Conservation (phyloP, 53 echinoderm and acorn worm genomes). For the Antedon mediterranea region DNA sequence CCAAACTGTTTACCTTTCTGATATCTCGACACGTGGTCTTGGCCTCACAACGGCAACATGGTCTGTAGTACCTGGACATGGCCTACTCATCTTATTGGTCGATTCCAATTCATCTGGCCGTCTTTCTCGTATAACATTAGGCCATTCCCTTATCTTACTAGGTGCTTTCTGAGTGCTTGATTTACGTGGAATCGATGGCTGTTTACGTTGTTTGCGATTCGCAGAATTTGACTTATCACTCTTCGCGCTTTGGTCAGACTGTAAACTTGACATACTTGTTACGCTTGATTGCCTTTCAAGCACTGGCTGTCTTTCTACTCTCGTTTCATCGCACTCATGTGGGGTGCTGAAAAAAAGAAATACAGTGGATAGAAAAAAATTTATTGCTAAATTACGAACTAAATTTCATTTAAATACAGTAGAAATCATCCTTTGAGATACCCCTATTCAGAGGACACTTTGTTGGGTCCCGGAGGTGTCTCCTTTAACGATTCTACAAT, state of each 20-base stretch:
- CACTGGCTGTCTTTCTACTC: conserved; percentile 21
- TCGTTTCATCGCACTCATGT: not conserved
- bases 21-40: not conserved
- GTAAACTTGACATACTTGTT: conserved; percentile 33
- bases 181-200: not conserved
- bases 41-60: not conserved
- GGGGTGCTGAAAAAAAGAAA: not conserved
- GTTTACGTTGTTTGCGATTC: not conserved
- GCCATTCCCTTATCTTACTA: conserved; percentile 2
- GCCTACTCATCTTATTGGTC: not conserved
- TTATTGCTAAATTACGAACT: no score
- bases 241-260: conserved; percentile 18
- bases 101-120: not conserved
- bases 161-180: not conserved
- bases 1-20: not conserved
- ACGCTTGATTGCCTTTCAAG: conserved; percentile 23
- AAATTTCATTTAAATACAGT: no score
- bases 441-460: no score
- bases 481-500: no score
- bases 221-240: not conserved
- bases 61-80: not conserved
- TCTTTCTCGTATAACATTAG: not conserved
- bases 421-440: no score
- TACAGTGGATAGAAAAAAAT: no score
- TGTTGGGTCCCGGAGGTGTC: no score